Conservation (phyloP, 1,140 invertebrate species). For the Mycetomoellerius zeteki region DNA sequence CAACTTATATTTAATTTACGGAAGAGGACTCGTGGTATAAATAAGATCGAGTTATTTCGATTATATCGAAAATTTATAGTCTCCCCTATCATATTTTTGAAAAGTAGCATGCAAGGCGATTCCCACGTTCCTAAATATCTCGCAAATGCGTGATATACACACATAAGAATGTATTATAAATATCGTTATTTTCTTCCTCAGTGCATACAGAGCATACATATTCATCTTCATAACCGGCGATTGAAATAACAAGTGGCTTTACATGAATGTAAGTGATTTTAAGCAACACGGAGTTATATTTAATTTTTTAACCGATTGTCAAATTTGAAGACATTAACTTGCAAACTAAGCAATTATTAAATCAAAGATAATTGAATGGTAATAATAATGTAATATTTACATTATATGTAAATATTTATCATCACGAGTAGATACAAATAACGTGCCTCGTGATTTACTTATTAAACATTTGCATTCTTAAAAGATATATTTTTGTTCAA, state of each 20-base stretch:
- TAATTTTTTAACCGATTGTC: slow-evolving; percentile 15
- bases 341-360: slow-evolving; percentile 6
- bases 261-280: background rate
- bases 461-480: slow-evolving; percentile 5
- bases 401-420: background rate
- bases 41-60: slow-evolving; percentile 52
- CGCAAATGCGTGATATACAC: slow-evolving; percentile 9
- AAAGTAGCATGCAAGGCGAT: slow-evolving; percentile 26
- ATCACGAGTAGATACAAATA: background rate
- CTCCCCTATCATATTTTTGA: slow-evolving; percentile 36
- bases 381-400: background rate
- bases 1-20: slow-evolving; percentile 16
- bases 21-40: slow-evolving; percentile 20
- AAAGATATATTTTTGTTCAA: background rate
- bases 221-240: slow-evolving; percentile 17
- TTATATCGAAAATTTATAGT: slow-evolving; percentile 47
- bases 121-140: slow-evolving; percentile 54
- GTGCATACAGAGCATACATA: background rate
- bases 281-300: background rate
- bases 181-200: slow-evolving; percentile 12
- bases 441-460: background rate
- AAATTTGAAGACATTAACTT: slow-evolving; percentile 20
- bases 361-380: slow-evolving; percentile 18
- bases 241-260: slow-evolving; percentile 21
- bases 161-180: slow-evolving; percentile 50